A percentile compares a stretch with the other conserved stretches of the same genome.
Evolutionary conservation across 2,888 invertebrate species (phyloP).

Genomic region (Cantharis rufa): DNA sequence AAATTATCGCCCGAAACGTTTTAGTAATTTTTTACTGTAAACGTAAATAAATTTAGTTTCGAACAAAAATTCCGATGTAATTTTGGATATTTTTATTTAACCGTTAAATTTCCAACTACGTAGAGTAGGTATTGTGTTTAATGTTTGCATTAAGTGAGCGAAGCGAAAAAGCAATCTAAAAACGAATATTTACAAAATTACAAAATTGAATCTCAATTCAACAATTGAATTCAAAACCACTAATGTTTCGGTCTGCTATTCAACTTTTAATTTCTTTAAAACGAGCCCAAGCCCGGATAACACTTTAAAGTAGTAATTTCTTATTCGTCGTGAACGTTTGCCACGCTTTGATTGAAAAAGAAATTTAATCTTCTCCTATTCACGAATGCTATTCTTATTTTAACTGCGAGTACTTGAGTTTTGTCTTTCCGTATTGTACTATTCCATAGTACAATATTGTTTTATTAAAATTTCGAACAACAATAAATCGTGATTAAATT

Average conservation of each 20-base stretch:
- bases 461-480: background rate
- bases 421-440: constrained; percentile 15
- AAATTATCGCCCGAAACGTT: background rate
- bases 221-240: constrained; percentile 32
- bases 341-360: constrained; percentile 31
- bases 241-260: constrained; percentile 30
- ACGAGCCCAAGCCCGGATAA: constrained; percentile 34
- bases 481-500: background rate
- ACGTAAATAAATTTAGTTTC: background rate
- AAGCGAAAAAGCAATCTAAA: constrained; percentile 25
- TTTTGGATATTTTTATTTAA: background rate
- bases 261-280: constrained; percentile 39
- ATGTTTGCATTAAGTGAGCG: constrained; percentile 22
- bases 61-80: background rate
- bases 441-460: background rate
- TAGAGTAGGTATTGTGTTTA: constrained; percentile 14
- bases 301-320: constrained; percentile 39
- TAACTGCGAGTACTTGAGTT: constrained; percentile 15
- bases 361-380: constrained; percentile 28
- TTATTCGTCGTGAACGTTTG: constrained; percentile 32
- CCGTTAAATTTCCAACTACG: background rate
- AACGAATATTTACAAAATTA: constrained; percentile 22
- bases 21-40: background rate
- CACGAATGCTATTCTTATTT: constrained; percentile 10
- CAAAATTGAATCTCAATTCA: constrained; percentile 35